These are phyloP conservation scores for Pseudochaenichthys georgianus DNA, from an alignment of 2,797 vertebrate species.

Conservation along the genomic window DNA sequence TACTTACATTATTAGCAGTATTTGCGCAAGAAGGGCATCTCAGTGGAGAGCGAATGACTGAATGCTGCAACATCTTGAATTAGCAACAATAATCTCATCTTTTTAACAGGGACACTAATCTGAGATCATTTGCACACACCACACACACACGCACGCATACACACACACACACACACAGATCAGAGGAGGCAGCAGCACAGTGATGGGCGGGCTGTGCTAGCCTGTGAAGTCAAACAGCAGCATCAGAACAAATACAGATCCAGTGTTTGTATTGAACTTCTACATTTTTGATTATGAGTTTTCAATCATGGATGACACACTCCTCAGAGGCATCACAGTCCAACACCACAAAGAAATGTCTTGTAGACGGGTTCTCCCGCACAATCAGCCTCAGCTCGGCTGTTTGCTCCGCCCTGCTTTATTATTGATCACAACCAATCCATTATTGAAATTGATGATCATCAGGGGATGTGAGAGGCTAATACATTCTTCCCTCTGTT, in stretches of 20 bases:
- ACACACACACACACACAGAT: conserved; percentile 50
- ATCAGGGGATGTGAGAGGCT: conserved; percentile 36
- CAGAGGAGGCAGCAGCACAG: conserved; percentile 53
- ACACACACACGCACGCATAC: conserved; percentile 25
- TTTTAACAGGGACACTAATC: conserved; percentile 62
- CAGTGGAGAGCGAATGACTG: conserved; percentile 62
- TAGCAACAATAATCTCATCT: conserved; percentile 78
- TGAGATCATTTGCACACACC: conserved; percentile 58
- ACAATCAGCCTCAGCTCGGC: conserved; percentile 55
- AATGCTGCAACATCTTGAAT: conserved; percentile 74
- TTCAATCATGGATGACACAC: conserved; percentile 78
- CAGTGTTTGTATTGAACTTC: conserved; percentile 79
- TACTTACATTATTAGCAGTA: conserved; percentile 79
- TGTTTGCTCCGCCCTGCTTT: conserved; percentile 54
- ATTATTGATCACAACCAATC: conserved; percentile 69
- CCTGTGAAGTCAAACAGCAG: conserved; percentile 63
- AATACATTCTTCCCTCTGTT: conserved; percentile 29
- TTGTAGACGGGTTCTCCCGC: conserved; percentile 51
- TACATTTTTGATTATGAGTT: conserved; percentile 81
- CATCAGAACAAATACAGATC: conserved; percentile 75
- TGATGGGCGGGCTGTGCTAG: conserved; percentile 60
- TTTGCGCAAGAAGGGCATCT: conserved; percentile 75
- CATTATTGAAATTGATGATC: conserved; percentile 70
- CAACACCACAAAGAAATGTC: conserved; percentile 65
- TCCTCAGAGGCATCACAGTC: conserved; percentile 70